A percentile compares a stretch with the other conserved stretches of the same genome.
These are phyloP conservation scores for Cylloceria caligata DNA, from an alignment of 2,888 invertebrate species.

Conservation along the genomic window DNA sequence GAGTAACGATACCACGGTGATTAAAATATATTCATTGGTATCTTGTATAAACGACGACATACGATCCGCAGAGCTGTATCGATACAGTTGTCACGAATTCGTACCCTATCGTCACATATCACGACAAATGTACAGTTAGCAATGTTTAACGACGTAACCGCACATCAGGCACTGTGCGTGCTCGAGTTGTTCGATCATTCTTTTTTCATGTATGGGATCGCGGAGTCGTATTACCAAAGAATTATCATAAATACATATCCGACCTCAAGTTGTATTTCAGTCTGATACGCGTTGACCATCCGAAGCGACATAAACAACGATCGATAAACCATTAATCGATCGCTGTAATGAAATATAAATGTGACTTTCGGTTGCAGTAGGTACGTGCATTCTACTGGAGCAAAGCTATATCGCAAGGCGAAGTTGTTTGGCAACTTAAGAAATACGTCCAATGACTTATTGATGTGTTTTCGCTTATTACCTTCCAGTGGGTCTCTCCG, in stretches of 20 bases:
- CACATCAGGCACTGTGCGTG: background rate
- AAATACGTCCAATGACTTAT: background rate
- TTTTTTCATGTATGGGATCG: background rate
- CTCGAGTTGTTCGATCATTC: slow-evolving; percentile 5
- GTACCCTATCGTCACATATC: background rate
- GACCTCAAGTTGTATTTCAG: slow-evolving; percentile 54
- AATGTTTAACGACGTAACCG: slow-evolving; percentile 30
- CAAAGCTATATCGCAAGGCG: background rate
- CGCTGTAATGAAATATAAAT: slow-evolving; percentile 39
- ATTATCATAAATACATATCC: slow-evolving; percentile 14
- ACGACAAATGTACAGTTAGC: slow-evolving; percentile 10
- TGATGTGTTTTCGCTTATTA: background rate
- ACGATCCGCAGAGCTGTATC: too few relatives aligned
- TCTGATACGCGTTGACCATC: slow-evolving; percentile 30
- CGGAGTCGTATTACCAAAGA: slow-evolving; percentile 1
- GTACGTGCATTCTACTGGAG: background rate
- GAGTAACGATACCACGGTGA: too few relatives aligned
- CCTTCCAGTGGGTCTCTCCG: background rate
- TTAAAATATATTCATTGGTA: too few relatives aligned
- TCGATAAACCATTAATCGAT: slow-evolving; percentile 61
- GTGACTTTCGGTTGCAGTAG: background rate
- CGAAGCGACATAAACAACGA: slow-evolving; percentile 30
- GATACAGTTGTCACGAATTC: too few relatives aligned
- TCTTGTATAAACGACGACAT: too few relatives aligned
- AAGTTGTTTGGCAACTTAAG: background rate